phyloP scores from a whole-genome alignment of 2,888 invertebrate species.

The Melieria omissa region DNA sequence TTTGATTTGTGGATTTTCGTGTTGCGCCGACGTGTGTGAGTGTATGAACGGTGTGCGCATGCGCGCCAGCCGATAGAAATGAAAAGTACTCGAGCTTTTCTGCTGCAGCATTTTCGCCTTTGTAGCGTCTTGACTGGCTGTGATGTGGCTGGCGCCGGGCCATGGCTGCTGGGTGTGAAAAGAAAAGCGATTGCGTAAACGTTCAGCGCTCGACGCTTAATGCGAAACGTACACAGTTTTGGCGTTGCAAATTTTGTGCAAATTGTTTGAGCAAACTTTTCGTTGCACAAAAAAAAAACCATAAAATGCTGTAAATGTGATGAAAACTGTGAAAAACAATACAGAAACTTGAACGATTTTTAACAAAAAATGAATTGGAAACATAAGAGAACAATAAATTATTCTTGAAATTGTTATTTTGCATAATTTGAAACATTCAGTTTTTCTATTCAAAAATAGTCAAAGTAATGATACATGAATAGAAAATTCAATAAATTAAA shows the following conservation, averaged over 20 bases:
- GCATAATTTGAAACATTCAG: not conserved
- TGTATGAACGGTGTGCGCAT: slow-evolving; percentile 19
- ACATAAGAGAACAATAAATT: too few species aligned
- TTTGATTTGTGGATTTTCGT: slow-evolving; percentile 47
- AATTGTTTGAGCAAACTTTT: not conserved
- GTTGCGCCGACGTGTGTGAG: not conserved
- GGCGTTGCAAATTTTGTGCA: not conserved
- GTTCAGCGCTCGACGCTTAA: not conserved
- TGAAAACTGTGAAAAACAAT: not conserved
- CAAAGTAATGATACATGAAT: too few species aligned
- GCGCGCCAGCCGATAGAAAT: slow-evolving; percentile 27
- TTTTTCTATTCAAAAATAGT: too few species aligned
- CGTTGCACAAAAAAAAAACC: not conserved
- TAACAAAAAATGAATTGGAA: too few species aligned
- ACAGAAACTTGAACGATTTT: not conserved
- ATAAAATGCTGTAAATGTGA: not conserved
- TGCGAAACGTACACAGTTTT: not conserved
- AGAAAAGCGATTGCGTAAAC: slow-evolving; percentile 36
- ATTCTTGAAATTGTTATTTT: not conserved
- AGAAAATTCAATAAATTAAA: not conserved
- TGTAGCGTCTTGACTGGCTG: too few species aligned
- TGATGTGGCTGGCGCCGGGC: slow-evolving; percentile 17
- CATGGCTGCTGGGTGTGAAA: slow-evolving; percentile 29
- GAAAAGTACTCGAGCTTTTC: slow-evolving; percentile 1
- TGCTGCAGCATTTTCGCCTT: too few species aligned